These are phyloP conservation scores for Nanorana parkeri DNA, from an alignment of 2,113 vertebrate species.

Conservation along the genomic window DNA sequence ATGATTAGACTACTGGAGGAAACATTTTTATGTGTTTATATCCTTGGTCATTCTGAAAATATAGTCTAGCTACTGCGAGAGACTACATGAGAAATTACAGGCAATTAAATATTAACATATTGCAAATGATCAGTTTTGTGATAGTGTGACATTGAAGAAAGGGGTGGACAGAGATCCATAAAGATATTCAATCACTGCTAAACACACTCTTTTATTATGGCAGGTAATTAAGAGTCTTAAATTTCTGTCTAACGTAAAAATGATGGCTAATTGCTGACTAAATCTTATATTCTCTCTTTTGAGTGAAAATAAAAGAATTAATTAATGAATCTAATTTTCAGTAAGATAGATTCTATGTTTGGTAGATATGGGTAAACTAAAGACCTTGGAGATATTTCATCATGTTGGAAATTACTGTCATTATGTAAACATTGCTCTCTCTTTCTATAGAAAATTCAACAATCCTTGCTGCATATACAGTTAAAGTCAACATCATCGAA, in stretches of 20 bases:
- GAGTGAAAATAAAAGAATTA: neutral
- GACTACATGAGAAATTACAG: neutral
- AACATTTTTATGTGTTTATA: neutral
- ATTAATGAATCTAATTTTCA: too few relatives aligned
- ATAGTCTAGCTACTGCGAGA: neutral
- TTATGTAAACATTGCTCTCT: too few relatives aligned
- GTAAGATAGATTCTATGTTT: too few relatives aligned
- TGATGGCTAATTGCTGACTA: too few relatives aligned
- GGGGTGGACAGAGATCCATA: neutral
- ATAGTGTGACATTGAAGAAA: neutral
- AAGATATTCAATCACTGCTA: neutral
- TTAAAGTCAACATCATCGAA: too few relatives aligned
- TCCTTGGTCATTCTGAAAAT: conserved; percentile 17
- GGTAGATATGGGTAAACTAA: too few relatives aligned
- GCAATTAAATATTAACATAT: conserved; percentile 1
- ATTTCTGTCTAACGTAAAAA: neutral
- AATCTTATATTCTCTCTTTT: too few relatives aligned
- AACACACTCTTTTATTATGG: conserved; percentile 1
- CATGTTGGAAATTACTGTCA: too few relatives aligned
- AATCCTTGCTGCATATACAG: too few relatives aligned
- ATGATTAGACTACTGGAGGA: conserved; percentile 1
- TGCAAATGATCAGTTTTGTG: conserved; percentile 8
- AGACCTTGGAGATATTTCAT: too few relatives aligned
- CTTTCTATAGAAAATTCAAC: too few relatives aligned
- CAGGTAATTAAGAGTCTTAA: neutral